phyloP scores from a whole-genome alignment of 2,888 invertebrate species.

The Dendrolimus pini region DNA sequence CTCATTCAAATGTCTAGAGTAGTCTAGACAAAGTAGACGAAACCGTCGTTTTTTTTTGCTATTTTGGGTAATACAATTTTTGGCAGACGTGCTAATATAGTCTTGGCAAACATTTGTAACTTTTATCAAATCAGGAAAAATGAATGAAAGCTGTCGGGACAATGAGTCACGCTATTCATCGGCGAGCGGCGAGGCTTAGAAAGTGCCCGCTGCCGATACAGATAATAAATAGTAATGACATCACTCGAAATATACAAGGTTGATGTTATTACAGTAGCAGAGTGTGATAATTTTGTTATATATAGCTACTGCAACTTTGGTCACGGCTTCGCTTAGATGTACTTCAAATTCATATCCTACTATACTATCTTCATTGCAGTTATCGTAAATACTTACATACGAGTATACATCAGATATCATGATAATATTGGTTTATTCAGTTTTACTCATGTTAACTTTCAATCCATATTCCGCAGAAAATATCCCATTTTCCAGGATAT shows the following conservation, averaged over 20 bases:
- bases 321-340: too few species aligned
- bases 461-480: too few species aligned
- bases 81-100: constrained; percentile 61
- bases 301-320: neutral
- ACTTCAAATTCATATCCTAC: neutral
- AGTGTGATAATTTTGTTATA: constrained; percentile 18
- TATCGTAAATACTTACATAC: too few species aligned
- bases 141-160: constrained; percentile 66
- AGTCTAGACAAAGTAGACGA: constrained; percentile 60
- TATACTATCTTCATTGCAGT: neutral
- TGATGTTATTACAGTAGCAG: constrained; percentile 21
- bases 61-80: constrained; percentile 67
- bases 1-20: constrained; percentile 64
- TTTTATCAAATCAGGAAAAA: constrained; percentile 60
- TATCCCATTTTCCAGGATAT: too few species aligned
- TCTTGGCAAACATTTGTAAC: constrained; percentile 63
- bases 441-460: too few species aligned
- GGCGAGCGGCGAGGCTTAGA: constrained; percentile 25
- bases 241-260: constrained; percentile 18
- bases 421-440: too few species aligned
- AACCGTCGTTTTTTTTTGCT: constrained; percentile 44
- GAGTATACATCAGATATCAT: too few species aligned
- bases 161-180: constrained; percentile 36
- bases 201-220: constrained; percentile 35
- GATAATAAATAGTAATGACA: constrained; percentile 20